A percentile compares a stretch with the other conserved stretches of the same genome.
Conservation (phyloP, 2,888 invertebrate genomes). For the Campoletis raptor region DNA sequence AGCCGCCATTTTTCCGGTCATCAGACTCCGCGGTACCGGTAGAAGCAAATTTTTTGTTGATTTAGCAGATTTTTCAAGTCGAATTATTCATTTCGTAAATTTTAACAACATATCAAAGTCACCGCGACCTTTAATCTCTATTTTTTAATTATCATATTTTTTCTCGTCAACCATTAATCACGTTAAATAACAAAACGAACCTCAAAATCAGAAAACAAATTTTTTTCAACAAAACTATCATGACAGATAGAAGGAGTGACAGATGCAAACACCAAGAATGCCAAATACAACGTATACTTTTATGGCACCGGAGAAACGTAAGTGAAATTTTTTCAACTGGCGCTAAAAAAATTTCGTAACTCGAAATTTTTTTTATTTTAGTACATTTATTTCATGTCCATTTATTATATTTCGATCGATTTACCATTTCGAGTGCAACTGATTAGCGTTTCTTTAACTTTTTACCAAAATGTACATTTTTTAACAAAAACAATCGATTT, state of each 20-base stretch:
- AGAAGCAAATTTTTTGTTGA: neutral
- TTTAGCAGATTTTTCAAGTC: neutral
- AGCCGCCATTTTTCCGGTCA: conserved; percentile 56
- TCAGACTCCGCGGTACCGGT: conserved; percentile 9
- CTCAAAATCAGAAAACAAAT: neutral
- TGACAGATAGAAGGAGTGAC: conserved; percentile 87
- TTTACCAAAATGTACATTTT: no score
- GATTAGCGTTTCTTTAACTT: no score
- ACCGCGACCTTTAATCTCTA: neutral
- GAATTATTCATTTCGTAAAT: neutral
- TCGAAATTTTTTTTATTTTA: no score
- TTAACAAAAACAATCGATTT: no score
- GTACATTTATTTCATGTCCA: no score
- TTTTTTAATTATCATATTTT: neutral
- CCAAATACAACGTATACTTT: conserved; percentile 93
- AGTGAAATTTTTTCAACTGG: conserved; percentile 83
- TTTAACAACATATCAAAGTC: neutral
- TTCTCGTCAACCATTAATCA: neutral
- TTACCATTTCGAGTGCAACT: no score
- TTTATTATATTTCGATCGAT: no score
- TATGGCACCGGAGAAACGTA: conserved; percentile 98
- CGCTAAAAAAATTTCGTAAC: neutral
- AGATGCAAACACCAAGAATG: conserved; percentile 88
- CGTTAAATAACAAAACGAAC: neutral
- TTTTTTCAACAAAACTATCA: conserved; percentile 5